Evolutionary conservation across 2,113 vertebrate species (phyloP), one percentile per base, ranked within the genome.

Genomic region (Callocephalon fimbriatum): DNA sequence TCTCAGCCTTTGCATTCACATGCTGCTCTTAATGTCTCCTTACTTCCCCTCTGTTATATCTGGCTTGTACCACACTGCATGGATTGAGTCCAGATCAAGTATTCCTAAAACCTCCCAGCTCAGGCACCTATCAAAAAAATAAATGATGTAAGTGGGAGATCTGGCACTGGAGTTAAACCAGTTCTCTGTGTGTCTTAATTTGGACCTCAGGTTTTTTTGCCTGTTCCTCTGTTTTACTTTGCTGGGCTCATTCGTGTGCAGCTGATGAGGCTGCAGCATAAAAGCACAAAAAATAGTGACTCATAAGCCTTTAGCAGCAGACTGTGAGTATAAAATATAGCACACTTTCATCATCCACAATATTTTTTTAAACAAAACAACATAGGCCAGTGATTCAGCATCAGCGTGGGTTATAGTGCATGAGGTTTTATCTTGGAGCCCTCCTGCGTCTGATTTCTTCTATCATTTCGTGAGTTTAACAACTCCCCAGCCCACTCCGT

Each of bases 371-470:
- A 75, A 72, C 56, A 88, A 75, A 95, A 78, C 65, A 93, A 71
- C n/a, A 4, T 7, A 74, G 51, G 47, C 50, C 56, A n/a, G 70
- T 96, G 95, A 96, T 91, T 97, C 95, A 97, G 80, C 93, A 71
- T 84, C 90, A 68, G 29, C 54, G 81, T 82, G 81, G 73, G 65
- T 63, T 85, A 79, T 15, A 59, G 70, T 38, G 54, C 32, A 12
- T 29, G 3, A 75, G 71, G 32, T 73, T 78, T 88, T 85, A 79
- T 81, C 56, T 47, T 78, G 56, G 45, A 93, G 50, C 61, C 22
- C 32, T 89, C 73, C 42, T 58, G 68, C 1, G 0, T 85, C 42
- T 71, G 68, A 51, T 87, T 63, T 59, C 35, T 94, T 70, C 54
- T 50, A 74, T 85, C 11, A 9, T 86, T 89, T 81, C 2, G 23